Evolutionary conservation across 2,113 vertebrate genomes (phyloP), one percentile per base, ranked within the genome.

Genomic region (Pantherophis guttatus): DNA sequence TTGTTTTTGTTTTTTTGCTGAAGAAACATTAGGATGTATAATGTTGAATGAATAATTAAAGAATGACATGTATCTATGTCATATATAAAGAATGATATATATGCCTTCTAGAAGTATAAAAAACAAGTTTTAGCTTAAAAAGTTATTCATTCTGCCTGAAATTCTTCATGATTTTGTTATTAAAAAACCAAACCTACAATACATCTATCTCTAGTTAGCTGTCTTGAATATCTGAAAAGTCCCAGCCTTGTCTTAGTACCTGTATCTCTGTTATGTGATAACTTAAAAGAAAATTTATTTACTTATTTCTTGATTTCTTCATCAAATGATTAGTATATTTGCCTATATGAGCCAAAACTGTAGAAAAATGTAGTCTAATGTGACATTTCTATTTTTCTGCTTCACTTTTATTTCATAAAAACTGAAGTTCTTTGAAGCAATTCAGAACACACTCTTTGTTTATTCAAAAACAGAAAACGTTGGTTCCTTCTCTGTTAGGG

Each of bases 361-460:
- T 21, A 26, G 62, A 70, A 57, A 93, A 93, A 48, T 91, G 39
- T 88, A 57, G 86, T 52, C 52, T 54, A 81, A 91, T 93, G 44
- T 7, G 12, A 88, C 26, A 6, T 81, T 88, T 93, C 24, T 57
- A 3, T 87, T 26, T 93, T 17, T 91, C 29, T 90, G 29, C 88
- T 44, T 88, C 26, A 86, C 12, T 52, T 24, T 50, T 92, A 13
- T 55, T 39, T 92, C 44, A 81, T 92, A 87, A 92, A 91, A 89
- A 88, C 50, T 53, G 21, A n/a, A 55, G 0, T 26, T 50, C 12
- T 24, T 88, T 88, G 55, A 87, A 70, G 19, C 39, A 50, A 57
- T 87, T 93, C 58, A 91, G 75, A 88, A 44, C 53, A 58, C 59
- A 75, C 39, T 24, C 24, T 90, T 92, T 89, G 87, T 92, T 55